Base-by-base conservation (phyloP, 2,888 invertebrate genomes). In the Hypolimnas misippus region DNA sequence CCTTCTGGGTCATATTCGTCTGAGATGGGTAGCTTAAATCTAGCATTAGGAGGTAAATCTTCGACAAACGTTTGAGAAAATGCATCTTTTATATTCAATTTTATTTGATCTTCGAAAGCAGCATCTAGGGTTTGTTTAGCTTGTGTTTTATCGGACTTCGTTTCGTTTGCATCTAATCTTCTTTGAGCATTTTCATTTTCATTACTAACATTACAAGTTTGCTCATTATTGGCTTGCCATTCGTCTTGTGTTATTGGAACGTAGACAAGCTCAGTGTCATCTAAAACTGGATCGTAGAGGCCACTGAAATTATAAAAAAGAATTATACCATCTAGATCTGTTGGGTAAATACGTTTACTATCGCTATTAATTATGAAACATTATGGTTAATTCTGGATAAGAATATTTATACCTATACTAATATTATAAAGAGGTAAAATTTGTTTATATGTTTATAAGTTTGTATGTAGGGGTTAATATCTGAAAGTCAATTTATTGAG, bases 211-310 rank as follows among this genome's bases (percentile, higher is more conserved):
- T 25, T 25, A 8, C 14, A 14, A 0, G 49, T 14, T 49, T 29
- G 14, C 29, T 29, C 25, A 8, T 7, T 2, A 8, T 62, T 61
- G 78, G 77, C 82, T 70, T 74, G 87, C 7, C 14, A 14, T n/a
- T 49, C 49, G 6, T 84, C 84, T 70, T 81, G 83, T 83, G 78
- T 85, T 79, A 79, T 79, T 71, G 76, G 73, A 66, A 87, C 84
- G 84, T 80, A 85, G 19, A 83, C 76, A 67, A 82, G 81, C 76
- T 89, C 88, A 73, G 76, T 79, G 65, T 89, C 85, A 84, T 89
- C 88, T 68, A 89, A 73, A 50, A 88, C 86, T 70, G 86, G 87
- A 74, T 89, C 88, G 86, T 89, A 88, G 56, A 86, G 89, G 70
- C 89, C 91, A 77, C 91, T 91, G 84, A 81, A 67, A 75, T 74